Base-by-base conservation (phyloP, 2,888 invertebrate species). In the Autographa gamma region DNA sequence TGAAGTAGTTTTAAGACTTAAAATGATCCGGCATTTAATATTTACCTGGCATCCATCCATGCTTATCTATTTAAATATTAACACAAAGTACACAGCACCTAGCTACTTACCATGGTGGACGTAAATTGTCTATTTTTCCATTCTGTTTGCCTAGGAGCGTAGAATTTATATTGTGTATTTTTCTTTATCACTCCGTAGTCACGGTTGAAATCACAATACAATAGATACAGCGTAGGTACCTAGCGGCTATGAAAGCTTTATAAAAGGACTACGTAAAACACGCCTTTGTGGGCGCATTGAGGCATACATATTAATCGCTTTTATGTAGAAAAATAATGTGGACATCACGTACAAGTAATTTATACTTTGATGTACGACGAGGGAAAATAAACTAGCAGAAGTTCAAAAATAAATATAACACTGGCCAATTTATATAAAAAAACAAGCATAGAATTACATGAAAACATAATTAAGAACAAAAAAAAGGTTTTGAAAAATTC, bases 241-340 rank as follows among this genome's bases (percentile, higher is more conserved):
- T 61, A 83, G 82, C 74, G 75, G 76, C 72, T 82, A 83, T 87
- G 82, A 85, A 85, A 85, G 88, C 87, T 90, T 88, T 91, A 90
- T 91, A 90, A 93, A 92, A 91, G 89, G 88, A 85, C 83, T 80
- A 76, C 81, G 71, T 67, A 79, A 67, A 71, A 73, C 82, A 78
- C 78, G 87, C 91, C 93, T 93, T 93, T 93, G 92, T 92, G 87
- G 74, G 87, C 80, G 90, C 91, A 91, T 88, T 89, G 88, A 89
- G 85, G 86, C 90, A 84, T 88, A 86, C 86, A 84, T 69, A 89
- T 88, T 91, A 91, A 92, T 91, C 87, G 88, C 85, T 86, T 88
- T 89, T 86, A 88, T 85, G 81, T 86, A 86, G 88, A 89, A 83
- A 88, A 86, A 88, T 86, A 86, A 84, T 82, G 79, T 75, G 77